Evolutionary conservation across 2,888 invertebrate genomes (phyloP), one percentile per base, ranked within the genome.

Genomic region (Diloba caeruleocephala): DNA sequence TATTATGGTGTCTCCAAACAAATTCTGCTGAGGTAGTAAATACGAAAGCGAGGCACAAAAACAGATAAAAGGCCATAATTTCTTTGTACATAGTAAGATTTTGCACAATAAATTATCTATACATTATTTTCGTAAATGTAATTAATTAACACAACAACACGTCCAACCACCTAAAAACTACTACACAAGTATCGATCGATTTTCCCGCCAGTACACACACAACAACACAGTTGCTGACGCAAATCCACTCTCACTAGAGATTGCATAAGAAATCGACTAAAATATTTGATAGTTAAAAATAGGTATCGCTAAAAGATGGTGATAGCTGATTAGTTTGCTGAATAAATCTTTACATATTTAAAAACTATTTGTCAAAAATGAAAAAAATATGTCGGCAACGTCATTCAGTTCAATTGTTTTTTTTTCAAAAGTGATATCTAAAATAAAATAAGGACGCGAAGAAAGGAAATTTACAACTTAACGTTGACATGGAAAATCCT

Each of bases 1-100:
- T 97, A 85, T 95, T 94, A 81, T 97, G 97, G 84, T 97, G 97
- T 77, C 95, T 95, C 92, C 95, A 96, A 68, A 94, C 90, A 86
- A 94, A 95, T 74, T 91, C 88, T 13, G 88, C 87, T 1, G 90
- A 85, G 23, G 77, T 82, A 42, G 84, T 71, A 28, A 84, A 48
- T 48, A 88, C 61, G 54, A 92, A 75, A 45, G 78, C 74, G 36
- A 88, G 71, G 73, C 80, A 85, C 58, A 89, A 59, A 28, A 78
- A 70, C 55, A 73, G 54, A 69, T 79, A 78, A 14, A 73, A 63
- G 62, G 75, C 73, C 90, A 90, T 90, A 10, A 32, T 79, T 50
- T 7, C 7, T 50, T 46, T 63, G 31, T 50, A 38, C 25, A 48
- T 42, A 34, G 26, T 41, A 44, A 29, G 56, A 43, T 46, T 44